Base-by-base conservation (phyloP, 1,140 invertebrate species). In the Carposina sasakii region DNA sequence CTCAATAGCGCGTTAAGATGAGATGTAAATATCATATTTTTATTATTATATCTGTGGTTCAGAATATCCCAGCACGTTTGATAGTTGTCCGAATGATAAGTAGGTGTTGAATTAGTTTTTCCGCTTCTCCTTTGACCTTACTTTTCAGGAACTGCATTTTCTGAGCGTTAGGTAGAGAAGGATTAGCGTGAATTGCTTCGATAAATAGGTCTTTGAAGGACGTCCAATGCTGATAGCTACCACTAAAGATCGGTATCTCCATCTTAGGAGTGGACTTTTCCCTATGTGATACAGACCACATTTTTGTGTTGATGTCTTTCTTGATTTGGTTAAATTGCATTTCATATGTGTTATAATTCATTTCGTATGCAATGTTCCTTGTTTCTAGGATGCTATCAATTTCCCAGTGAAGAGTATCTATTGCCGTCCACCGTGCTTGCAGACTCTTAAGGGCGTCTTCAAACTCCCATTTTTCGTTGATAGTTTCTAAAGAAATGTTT, bases 401-500 rank as follows among this genome's bases (percentile, higher is more conserved):
- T 21, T 39, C 36, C 36, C 36, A 39, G 20, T 39, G 36, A 1
- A 39, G 12, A 21, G 17, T 21, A n/a, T 39, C 36, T 6, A 39
- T 20, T 21, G 36, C 36, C 9, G 9, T 9, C 36, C 36, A 39
- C n/a, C 36, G 17, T 12, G 5, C 15, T 39, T 39, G 4, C 13
- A 39, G 9, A 10, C 3, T 39, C 22, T 10, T 21, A 10, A 39
- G 12, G 15, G 9, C 19, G 12, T 39, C 36, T 39, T 39, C 19
- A 39, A 21, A 15, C 9, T 39, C 36, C 36, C 36, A 39, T n/a
- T 39, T 39, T 20, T 39, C 36, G n/a, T n/a, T 36, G 10, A 36
- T 9, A 3, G 10, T 13, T 16, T 13, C 16, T 19, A 36, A 16
- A 36, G 15, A 16, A 19, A 36, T 13, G 12, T 13, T 36, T 13